A percentile compares a stretch with the other conserved stretches of the same genome.
Evolutionary conservation across 2,888 invertebrate genomes (phyloP).

Genomic region (Cerastoderma edule): DNA sequence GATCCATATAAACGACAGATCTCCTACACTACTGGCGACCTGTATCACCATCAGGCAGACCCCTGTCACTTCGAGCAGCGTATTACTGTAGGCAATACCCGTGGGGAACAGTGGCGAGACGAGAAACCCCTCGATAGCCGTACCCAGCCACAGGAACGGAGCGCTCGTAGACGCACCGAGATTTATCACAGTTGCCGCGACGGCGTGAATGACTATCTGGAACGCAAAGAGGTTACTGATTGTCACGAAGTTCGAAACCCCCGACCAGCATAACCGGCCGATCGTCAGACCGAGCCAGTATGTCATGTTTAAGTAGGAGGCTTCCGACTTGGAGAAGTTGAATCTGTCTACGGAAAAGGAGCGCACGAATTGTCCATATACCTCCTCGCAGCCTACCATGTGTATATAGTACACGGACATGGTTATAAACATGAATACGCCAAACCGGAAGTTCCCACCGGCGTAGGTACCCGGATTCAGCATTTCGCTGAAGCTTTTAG

Average conservation of each 20-base stretch:
- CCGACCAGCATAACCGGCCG: constrained; percentile 25
- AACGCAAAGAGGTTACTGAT: constrained; percentile 28
- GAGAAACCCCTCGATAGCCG: constrained; percentile 24
- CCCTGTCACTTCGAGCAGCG: constrained; percentile 33
- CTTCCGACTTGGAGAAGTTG: constrained; percentile 28
- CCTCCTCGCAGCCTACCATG: constrained; percentile 30
- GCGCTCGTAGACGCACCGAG: constrained; percentile 25
- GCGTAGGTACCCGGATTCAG: constrained; percentile 42
- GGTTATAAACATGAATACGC: constrained; percentile 27
- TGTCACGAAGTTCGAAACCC: constrained; percentile 30
- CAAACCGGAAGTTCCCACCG: constrained; percentile 28
- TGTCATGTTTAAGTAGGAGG: constrained; percentile 38
- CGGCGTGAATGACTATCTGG: constrained; percentile 8
- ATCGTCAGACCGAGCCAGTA: constrained; percentile 37
- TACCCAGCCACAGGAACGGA: constrained; percentile 29
- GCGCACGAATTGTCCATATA: constrained; percentile 35
- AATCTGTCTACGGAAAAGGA: constrained; percentile 39
- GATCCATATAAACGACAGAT: constrained; percentile 31
- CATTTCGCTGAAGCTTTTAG: constrained; percentile 33
- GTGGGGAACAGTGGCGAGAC: constrained; percentile 30
- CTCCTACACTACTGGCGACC: constrained; percentile 33
- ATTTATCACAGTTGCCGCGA: constrained; percentile 20
- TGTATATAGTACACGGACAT: constrained; percentile 26
- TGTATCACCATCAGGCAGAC: constrained; percentile 39
- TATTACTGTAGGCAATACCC: constrained; percentile 37